Evolutionary conservation across 2,113 vertebrate genomes (phyloP).

Genomic region (Cyprinodon brontotheroides): DNA sequence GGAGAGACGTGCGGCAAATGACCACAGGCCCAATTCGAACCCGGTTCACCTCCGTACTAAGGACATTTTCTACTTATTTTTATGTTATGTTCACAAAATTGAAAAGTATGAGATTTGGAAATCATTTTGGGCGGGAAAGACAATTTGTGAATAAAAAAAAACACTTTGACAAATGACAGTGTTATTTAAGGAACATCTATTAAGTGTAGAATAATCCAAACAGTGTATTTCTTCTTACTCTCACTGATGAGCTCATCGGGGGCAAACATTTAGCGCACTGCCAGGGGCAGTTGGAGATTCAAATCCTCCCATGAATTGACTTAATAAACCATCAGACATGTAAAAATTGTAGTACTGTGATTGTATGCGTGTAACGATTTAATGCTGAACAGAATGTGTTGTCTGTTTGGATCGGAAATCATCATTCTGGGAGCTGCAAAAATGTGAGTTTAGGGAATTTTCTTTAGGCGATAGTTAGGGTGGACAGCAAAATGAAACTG

Average conservation of each 20-base stretch:
- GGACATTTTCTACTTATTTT: no score
- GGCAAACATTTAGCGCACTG: background rate
- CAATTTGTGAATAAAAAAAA: background rate
- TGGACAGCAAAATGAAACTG: background rate
- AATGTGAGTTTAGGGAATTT: background rate
- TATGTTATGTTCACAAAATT: background rate
- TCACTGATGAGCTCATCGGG: background rate
- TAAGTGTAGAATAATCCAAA: background rate
- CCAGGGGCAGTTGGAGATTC: conserved; percentile 1
- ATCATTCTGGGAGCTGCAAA: no score
- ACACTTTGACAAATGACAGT: background rate
- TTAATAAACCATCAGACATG: background rate
- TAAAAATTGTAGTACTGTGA: no score
- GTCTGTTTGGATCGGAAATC: no score
- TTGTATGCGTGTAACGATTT: background rate
- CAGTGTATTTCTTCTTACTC: background rate
- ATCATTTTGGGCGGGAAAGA: background rate
- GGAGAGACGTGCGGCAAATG: no score
- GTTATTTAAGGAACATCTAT: background rate
- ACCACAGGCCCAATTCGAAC: no score
- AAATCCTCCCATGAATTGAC: background rate
- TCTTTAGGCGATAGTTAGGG: background rate
- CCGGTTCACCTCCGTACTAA: no score
- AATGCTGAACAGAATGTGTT: background rate
- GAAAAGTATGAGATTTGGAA: background rate